Conservation (phyloP, 2,113 vertebrate species). For the Brachirus orientalis region DNA sequence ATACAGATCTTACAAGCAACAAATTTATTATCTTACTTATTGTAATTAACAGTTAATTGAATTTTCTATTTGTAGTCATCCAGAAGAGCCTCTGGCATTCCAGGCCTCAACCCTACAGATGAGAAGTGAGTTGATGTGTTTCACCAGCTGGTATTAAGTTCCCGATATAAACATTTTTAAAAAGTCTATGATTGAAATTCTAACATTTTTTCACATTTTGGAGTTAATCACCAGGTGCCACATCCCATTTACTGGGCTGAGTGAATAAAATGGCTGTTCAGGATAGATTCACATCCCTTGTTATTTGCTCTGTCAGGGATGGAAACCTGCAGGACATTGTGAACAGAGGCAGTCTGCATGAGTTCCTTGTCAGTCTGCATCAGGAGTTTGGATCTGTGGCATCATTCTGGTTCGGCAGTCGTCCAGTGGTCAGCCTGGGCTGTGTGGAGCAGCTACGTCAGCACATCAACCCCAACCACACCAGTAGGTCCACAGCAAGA, state of each 20-base stretch:
- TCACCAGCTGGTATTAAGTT: background rate
- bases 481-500: constrained; percentile 79
- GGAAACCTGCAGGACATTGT: constrained; percentile 95
- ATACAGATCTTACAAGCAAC: background rate
- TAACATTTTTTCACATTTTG: too few relatives aligned
- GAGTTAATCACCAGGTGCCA: too few relatives aligned
- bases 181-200: too few relatives aligned
- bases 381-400: constrained; percentile 89
- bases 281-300: background rate
- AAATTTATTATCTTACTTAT: background rate
- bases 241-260: background rate
- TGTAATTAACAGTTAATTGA: background rate
- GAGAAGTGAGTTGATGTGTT: constrained; percentile 87
- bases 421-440: constrained; percentile 93
- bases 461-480: constrained; percentile 93
- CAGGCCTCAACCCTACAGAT: constrained; percentile 92
- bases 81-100: constrained; percentile 91
- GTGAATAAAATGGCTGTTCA: background rate
- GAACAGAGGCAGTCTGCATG: constrained; percentile 89
- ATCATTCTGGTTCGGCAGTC: constrained; percentile 95
- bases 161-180: too few relatives aligned
- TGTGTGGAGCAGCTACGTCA: constrained; percentile 87
- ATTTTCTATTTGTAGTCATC: constrained; percentile 84
- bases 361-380: constrained; percentile 92
- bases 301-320: constrained; percentile 80